These are phyloP conservation scores for Tachystola acroxantha DNA, from an alignment of 2,888 invertebrate genomes.

Conservation along the genomic window DNA sequence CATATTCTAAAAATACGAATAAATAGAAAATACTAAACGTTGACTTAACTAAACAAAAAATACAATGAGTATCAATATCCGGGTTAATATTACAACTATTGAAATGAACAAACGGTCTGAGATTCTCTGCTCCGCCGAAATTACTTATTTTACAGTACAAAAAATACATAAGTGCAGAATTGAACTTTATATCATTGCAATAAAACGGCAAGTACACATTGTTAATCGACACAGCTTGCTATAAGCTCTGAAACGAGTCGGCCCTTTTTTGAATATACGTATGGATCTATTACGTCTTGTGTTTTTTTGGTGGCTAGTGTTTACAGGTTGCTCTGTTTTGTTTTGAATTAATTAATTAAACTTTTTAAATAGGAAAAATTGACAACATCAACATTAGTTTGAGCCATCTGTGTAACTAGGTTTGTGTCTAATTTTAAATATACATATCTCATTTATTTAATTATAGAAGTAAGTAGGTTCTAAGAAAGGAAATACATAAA, in stretches of 20 bases:
- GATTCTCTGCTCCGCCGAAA: constrained; percentile 10
- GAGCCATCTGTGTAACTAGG: too few relatives aligned
- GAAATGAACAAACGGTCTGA: constrained; percentile 8
- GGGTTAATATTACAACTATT: constrained; percentile 20
- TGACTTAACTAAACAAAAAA: too few relatives aligned
- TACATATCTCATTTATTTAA: too few relatives aligned
- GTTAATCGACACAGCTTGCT: constrained; percentile 17
- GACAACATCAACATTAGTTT: too few relatives aligned
- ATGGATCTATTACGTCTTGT: constrained; percentile 64
- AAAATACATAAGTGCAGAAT: constrained; percentile 19
- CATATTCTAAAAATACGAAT: too few relatives aligned
- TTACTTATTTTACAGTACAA: constrained; percentile 8
- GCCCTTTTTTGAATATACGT: constrained; percentile 49
- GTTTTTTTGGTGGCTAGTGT: constrained; percentile 32
- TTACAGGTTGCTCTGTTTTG: constrained; percentile 39
- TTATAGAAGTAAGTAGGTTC: too few relatives aligned
- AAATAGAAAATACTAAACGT: too few relatives aligned
- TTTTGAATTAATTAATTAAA: too few relatives aligned
- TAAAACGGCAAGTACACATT: constrained; percentile 22
- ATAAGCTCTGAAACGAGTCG: constrained; percentile 25
- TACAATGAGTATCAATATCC: constrained; percentile 41
- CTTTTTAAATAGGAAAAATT: neutral
- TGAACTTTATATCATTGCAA: constrained; percentile 25
- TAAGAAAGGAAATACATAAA: too few relatives aligned
- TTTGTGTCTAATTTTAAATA: too few relatives aligned